These are phyloP conservation scores for Erethizon dorsatum DNA, from an alignment of 2,797 vertebrate species.

Conservation along the genomic window DNA sequence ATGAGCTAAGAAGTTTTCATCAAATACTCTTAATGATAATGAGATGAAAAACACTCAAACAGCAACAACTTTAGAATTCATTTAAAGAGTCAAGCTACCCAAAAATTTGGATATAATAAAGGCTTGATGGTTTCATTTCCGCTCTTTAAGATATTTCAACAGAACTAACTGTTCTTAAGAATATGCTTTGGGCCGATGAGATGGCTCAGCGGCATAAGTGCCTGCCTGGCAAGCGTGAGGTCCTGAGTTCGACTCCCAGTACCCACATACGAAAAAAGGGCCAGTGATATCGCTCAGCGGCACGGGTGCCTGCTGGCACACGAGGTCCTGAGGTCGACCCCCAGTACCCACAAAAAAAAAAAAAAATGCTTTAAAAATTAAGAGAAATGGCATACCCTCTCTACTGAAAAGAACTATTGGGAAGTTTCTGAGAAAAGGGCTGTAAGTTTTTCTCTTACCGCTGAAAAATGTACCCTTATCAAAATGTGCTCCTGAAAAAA, in stretches of 20 bases:
- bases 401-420: not conserved
- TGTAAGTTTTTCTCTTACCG: not conserved
- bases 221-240: too few species aligned
- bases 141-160: not conserved
- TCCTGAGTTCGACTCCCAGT: too few species aligned
- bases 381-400: not conserved
- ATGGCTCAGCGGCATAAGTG: too few species aligned
- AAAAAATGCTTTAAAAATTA: not conserved
- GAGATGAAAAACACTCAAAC: not conserved
- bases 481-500: not conserved
- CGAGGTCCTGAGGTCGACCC: too few species aligned
- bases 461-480: not conserved
- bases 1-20: not conserved
- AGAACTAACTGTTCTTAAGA: conserved; percentile 4
- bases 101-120: not conserved
- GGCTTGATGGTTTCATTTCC: conserved; percentile 20
- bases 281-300: too few species aligned
- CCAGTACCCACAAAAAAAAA: too few species aligned
- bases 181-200: not conserved
- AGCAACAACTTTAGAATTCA: not conserved
- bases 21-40: not conserved
- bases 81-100: not conserved
- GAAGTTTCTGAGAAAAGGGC: not conserved
- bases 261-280: too few species aligned
- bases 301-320: too few species aligned